Percentiles rank a stretch among this genome's conserved stretches.
phyloP scores from a whole-genome alignment of 2,113 vertebrate species.

The Hemiprocne comata region DNA sequence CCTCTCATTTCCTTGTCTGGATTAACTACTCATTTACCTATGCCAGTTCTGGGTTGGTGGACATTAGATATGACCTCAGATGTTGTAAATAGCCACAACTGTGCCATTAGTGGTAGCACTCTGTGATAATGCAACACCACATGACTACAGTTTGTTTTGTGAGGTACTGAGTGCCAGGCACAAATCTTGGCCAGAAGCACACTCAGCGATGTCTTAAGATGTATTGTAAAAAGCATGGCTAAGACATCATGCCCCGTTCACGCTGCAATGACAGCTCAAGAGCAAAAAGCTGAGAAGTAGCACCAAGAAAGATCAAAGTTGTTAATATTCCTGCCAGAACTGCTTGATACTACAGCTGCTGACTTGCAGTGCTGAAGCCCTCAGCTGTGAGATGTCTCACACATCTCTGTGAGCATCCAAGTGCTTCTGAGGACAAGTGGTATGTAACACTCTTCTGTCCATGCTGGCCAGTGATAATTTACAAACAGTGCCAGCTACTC shows the following conservation, averaged over 20 bases:
- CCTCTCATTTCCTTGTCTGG: not conserved
- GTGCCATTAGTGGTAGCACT: not conserved
- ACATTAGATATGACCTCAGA: not conserved
- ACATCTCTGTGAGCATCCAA: not conserved
- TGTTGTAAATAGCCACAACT: too few relatives aligned
- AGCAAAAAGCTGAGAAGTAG: conserved; percentile 2
- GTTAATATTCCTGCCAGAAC: conserved; percentile 22
- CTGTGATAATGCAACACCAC: not conserved
- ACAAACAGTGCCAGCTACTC: not conserved
- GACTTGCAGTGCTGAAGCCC: not conserved
- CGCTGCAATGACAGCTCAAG: not conserved
- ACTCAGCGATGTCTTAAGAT: not conserved
- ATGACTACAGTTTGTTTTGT: not conserved
- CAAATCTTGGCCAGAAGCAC: not conserved
- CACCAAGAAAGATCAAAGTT: not conserved
- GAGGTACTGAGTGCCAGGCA: not conserved
- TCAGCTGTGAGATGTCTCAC: conserved; percentile 28
- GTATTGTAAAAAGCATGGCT: not conserved
- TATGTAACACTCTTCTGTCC: not conserved
- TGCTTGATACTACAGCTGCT: not conserved
- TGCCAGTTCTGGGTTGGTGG: not conserved
- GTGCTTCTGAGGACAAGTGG: not conserved
- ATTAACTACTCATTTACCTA: not conserved
- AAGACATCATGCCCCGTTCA: not conserved
- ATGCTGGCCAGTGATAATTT: not conserved